A percentile compares a stretch with the other conserved stretches of the same genome.
phyloP scores from a whole-genome alignment of 2,888 invertebrate genomes.

The Trissolcus brochymenae region DNA sequence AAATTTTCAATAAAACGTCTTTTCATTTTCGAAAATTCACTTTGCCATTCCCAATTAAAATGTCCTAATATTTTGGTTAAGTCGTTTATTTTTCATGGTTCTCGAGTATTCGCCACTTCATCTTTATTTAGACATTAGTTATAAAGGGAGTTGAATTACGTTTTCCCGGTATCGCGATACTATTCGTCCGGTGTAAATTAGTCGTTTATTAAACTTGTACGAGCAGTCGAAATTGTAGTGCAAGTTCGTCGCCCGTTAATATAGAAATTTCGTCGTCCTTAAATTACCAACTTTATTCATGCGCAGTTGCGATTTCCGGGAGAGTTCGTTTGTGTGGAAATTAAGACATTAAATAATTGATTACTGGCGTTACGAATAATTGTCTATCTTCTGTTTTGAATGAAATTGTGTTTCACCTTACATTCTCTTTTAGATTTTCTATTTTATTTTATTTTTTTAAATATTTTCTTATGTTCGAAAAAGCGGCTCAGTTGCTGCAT shows the following conservation, averaged over 20 bases:
- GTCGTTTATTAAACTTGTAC: slow-evolving; percentile 34
- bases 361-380: neutral
- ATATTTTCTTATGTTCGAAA: neutral
- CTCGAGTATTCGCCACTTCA: slow-evolving; percentile 5
- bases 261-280: slow-evolving; percentile 27
- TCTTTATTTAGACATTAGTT: slow-evolving; percentile 35
- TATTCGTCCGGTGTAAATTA: slow-evolving; percentile 30
- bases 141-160: slow-evolving; percentile 14
- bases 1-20: slow-evolving; percentile 18
- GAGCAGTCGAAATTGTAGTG: slow-evolving; percentile 31
- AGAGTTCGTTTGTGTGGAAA: neutral
- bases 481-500: neutral
- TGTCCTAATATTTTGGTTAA: slow-evolving; percentile 2
- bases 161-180: slow-evolving; percentile 11
- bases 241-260: slow-evolving; percentile 23
- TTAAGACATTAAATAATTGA: neutral
- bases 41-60: slow-evolving; percentile 19
- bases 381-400: neutral
- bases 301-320: neutral
- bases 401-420: too few species aligned
- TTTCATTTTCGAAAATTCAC: neutral
- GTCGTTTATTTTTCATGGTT: slow-evolving; percentile 6
- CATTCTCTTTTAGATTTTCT: too few species aligned
- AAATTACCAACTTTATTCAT: slow-evolving; percentile 25
- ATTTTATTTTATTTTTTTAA: neutral